phyloP scores from a whole-genome alignment of 2,797 vertebrate genomes.

The Pipistrellus pygmaeus region DNA sequence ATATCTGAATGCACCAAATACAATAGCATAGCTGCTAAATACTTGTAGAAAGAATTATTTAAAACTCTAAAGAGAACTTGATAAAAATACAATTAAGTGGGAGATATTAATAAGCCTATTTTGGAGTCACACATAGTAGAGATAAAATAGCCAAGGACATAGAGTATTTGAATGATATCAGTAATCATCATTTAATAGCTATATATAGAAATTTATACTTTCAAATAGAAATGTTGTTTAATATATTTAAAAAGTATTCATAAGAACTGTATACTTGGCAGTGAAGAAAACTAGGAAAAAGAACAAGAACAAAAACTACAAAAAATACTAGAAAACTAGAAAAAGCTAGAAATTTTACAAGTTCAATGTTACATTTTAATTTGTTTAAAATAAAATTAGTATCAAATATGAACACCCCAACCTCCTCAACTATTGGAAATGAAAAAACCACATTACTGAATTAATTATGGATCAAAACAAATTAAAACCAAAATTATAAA shows the following conservation, averaged over 20 bases:
- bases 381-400: slow-evolving; percentile 21
- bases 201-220: neutral
- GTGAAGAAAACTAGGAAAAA: neutral
- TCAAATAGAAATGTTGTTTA: slow-evolving; percentile 2
- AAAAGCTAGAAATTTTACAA: neutral
- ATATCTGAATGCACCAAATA: neutral
- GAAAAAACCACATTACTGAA: neutral
- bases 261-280: neutral
- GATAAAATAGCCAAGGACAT: slow-evolving; percentile 12
- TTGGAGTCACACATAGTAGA: neutral
- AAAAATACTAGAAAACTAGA: neutral
- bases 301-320: neutral
- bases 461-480: neutral
- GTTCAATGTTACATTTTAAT: neutral
- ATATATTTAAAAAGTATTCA: neutral
- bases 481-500: neutral
- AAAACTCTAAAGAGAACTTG: neutral
- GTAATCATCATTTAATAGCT: neutral
- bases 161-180: neutral
- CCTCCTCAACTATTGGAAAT: neutral
- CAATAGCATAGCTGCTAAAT: neutral
- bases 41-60: neutral
- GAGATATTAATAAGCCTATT: neutral
- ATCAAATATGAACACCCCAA: neutral
- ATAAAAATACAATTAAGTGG: neutral